A percentile compares a stretch with the other conserved stretches of the same genome.
Conservation (phyloP, 2,113 vertebrate genomes). For the Thalassarche chlororhynchos region DNA sequence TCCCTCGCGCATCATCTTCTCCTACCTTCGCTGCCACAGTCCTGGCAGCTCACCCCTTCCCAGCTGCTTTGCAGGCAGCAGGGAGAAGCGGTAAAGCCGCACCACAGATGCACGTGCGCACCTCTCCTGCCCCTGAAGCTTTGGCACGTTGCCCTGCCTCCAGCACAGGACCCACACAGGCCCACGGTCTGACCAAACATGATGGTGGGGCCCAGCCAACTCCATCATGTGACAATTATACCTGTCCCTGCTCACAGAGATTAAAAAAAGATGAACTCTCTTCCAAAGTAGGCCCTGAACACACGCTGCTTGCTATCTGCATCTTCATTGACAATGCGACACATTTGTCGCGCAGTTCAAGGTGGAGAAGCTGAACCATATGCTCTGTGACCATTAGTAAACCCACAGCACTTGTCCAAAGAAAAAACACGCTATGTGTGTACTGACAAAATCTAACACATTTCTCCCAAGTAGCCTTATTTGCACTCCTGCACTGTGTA, state of each 20-base stretch:
- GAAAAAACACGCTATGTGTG: neutral
- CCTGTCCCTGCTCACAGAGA: neutral
- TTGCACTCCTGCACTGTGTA: neutral
- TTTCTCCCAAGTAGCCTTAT: neutral
- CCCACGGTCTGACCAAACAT: rapidly evolving
- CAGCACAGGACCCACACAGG: rapidly evolving
- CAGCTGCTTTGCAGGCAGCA: neutral
- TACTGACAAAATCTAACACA: neutral
- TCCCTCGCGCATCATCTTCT: neutral
- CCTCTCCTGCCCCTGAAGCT: neutral
- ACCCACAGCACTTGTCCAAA: neutral
- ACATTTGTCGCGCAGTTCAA: neutral
- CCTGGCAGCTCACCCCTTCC: neutral
- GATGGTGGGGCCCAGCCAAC: neutral
- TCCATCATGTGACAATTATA: neutral
- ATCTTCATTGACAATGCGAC: rapidly evolving
- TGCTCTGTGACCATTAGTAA: neutral
- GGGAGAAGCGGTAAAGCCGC: neutral
- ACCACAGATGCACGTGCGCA: rapidly evolving
- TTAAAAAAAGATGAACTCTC: neutral
- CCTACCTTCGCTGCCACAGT: neutral
- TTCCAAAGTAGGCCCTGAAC: neutral
- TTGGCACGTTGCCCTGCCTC: rapidly evolving
- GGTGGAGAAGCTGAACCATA: neutral
- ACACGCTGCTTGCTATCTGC: neutral